phyloP scores from a whole-genome alignment of 2,888 invertebrate species.

The Sclerodermus sp. region DNA sequence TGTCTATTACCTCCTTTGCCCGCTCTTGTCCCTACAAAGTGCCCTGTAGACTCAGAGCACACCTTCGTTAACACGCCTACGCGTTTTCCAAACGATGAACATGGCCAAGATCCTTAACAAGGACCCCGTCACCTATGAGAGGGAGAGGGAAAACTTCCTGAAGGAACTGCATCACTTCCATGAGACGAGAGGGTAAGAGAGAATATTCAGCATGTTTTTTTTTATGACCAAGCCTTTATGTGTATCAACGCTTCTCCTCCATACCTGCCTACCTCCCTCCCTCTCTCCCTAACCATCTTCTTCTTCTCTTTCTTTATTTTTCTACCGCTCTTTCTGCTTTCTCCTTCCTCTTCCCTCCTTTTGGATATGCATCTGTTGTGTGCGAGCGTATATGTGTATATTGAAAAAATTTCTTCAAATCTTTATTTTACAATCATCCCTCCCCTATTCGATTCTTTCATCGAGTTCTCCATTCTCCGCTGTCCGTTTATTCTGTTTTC shows the following conservation, averaged over 20 bases:
- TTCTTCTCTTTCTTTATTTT: not conserved
- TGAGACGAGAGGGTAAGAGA: slow-evolving; percentile 86
- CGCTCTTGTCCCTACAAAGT: slow-evolving; percentile 16
- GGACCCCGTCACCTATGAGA: slow-evolving; percentile 74
- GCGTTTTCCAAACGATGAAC: slow-evolving; percentile 39
- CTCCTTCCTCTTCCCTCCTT: too few species aligned
- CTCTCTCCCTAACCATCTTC: too few species aligned
- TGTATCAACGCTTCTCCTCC: not conserved
- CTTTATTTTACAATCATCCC: not conserved
- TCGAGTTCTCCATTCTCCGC: not conserved
- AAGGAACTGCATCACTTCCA: slow-evolving; percentile 89
- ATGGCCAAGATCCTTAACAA: slow-evolving; percentile 70
- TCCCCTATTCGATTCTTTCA: not conserved
- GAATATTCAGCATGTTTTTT: slow-evolving; percentile 4
- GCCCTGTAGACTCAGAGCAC: slow-evolving; percentile 38
- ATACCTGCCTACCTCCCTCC: slow-evolving; percentile 1
- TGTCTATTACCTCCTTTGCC: slow-evolving; percentile 23
- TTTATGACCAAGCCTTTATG: not conserved
- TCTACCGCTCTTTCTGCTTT: not conserved
- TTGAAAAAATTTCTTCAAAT: too few species aligned
- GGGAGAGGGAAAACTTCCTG: slow-evolving; percentile 78
- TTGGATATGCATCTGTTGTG: too few species aligned
- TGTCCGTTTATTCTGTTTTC: too few species aligned
- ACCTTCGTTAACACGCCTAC: not conserved
- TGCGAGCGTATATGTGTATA: too few species aligned